Evolutionary conservation across 2,888 invertebrate genomes (phyloP).

Genomic region (Alviniconcha strummeri): DNA sequence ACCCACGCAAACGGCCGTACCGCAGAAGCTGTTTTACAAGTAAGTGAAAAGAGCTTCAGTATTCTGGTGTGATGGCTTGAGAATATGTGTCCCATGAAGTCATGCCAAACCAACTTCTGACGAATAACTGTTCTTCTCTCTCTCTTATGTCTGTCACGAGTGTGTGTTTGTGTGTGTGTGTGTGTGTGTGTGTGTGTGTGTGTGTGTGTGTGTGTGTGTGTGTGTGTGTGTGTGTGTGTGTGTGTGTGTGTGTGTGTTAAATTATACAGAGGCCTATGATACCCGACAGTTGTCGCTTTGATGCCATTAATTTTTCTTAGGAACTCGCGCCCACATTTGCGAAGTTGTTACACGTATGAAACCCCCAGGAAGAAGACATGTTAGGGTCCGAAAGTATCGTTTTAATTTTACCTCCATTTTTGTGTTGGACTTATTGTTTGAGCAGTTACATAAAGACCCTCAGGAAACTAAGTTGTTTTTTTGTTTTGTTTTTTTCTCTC

Average conservation of each 20-base stretch:
- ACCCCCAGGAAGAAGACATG: not conserved
- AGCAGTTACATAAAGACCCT: too few species aligned
- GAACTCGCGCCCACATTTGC: too few species aligned
- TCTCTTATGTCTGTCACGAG: not conserved
- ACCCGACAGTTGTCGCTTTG: too few species aligned
- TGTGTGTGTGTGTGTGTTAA: not conserved
- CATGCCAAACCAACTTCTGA: not conserved
- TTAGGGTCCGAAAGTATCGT: not conserved
- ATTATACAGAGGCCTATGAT: too few species aligned
- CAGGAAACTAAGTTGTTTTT: too few species aligned
- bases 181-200: not conserved
- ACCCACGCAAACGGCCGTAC: too few species aligned
- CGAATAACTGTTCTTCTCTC: not conserved
- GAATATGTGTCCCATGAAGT: too few species aligned
- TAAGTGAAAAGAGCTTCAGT: not conserved
- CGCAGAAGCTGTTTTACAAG: constrained; percentile 1
- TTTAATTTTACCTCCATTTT: not conserved
- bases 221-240: constrained; percentile 2
- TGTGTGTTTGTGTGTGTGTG: not conserved
- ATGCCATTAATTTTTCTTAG: too few species aligned
- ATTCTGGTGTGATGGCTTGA: too few species aligned
- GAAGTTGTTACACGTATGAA: too few species aligned
- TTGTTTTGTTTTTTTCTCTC: too few species aligned
- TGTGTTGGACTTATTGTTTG: not conserved
- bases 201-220: not conserved